Base-by-base conservation (phyloP, 2,113 vertebrate genomes). In the Oenanthe oenanthe region DNA sequence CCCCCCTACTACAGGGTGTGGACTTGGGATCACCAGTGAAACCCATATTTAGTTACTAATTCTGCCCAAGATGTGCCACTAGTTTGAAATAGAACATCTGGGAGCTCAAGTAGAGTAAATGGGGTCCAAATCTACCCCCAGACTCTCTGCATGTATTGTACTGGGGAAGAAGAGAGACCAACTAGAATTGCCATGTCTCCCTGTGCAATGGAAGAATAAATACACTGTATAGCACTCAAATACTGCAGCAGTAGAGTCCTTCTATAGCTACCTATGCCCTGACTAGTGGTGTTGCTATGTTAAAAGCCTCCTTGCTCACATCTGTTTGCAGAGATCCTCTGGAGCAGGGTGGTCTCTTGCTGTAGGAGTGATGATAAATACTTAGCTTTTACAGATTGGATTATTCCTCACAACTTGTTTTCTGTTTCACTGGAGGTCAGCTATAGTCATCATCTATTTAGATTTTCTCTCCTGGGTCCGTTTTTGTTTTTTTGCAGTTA, bases 261-360 rank as follows among this genome's bases (percentile, higher is more conserved):
- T 45, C 62, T 66, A 17, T 66, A 56, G 21, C 62, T 75, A 40
- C 65, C 84, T 58, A 1, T 61, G 29, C 22, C 53, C 2, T 82
- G 3, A 11, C 16, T 32, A 19, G 29, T 87, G 73, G 15, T 36
- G 28, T 5, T 56, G 28, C 43, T 3, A 2, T 38, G 83, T 51
- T 81, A 43, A 86, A 75, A 77, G 28, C 32, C n/a, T 74, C 32
- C 13, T 2, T 10, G 20, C 74, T 91, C 43, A 47, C 84, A 61
- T 92, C 66, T 91, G 36, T 65, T 88, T 93, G 89, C 74, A 82
- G 45, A 91, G 63, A 54, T 79, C 20, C 70, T 93, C 50, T 73
- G 77, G 77, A 89, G 66, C 87, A 79, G 91, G 80, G 86, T 95
- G 87, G 87, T 94, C 61, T 95, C 61, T 72, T 61, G 84, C 62